Evolutionary conservation across 2,113 vertebrate species (phyloP).

Genomic region (Corydoras maculifer): DNA sequence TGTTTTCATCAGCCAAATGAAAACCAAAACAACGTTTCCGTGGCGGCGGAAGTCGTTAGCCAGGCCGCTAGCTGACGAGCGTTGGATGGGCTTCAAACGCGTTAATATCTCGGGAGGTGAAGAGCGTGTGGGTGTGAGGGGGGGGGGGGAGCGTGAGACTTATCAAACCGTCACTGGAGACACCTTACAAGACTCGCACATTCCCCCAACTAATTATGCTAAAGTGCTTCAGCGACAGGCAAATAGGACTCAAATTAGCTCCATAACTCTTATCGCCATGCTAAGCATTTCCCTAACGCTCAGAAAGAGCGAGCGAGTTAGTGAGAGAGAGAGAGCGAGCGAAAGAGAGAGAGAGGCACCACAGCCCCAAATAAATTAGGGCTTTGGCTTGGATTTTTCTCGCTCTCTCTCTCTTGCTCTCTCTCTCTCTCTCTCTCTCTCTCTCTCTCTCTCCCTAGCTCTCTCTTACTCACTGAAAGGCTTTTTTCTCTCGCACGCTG

Average conservation of each 20-base stretch:
- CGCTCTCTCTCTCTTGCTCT: not conserved
- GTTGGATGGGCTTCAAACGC: not conserved
- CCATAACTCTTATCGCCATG: slow-evolving; percentile 33
- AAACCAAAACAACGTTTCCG: too few species aligned
- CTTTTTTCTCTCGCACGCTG: not conserved
- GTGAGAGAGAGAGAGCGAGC: not conserved
- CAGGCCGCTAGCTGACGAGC: too few species aligned
- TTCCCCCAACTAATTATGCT: slow-evolving; percentile 38
- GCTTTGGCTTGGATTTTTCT: not conserved
- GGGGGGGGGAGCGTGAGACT: too few species aligned
- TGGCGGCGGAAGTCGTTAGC: too few species aligned
- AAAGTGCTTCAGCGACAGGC: slow-evolving; percentile 31
- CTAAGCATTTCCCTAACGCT: slow-evolving; percentile 35
- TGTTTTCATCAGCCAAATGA: too few species aligned
- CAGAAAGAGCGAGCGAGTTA: slow-evolving; percentile 10
- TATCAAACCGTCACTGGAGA: slow-evolving; percentile 31
- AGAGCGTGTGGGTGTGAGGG: slow-evolving; percentile 9
- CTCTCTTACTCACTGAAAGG: too few species aligned
- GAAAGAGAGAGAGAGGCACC: not conserved
- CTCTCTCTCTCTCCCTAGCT: not conserved
- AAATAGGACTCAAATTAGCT: slow-evolving; percentile 41
- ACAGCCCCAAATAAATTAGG: slow-evolving; percentile 26
- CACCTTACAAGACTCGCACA: slow-evolving; percentile 24
- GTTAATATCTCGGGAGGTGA: not conserved
- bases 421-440: not conserved